Base-by-base conservation (phyloP, 2,888 invertebrate species). In the Drosophila pseudotakahashii region DNA sequence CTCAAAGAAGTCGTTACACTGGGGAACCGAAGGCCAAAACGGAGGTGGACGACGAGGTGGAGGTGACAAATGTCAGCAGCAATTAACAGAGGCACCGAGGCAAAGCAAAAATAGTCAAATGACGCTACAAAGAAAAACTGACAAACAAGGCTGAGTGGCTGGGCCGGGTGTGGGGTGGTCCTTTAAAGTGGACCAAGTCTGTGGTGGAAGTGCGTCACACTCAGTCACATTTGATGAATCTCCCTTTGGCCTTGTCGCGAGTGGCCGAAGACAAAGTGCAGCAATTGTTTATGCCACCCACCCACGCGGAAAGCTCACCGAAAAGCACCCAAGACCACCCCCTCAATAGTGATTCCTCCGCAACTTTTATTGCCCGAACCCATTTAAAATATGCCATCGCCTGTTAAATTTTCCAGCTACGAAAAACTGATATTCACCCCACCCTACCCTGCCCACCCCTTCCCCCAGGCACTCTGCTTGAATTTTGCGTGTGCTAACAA, bases 181-280 rank as follows among this genome's bases (percentile, higher is more conserved):
- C 47, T 7, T 32, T 34, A 45, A 36, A 72, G 71, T 34, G 54
- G 47, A n/a, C 19, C 48, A 39, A 52, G 44, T 37, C 68, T 67
- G 64, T 53, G 64, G 64, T 47, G 39, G 67, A 67, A 64, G 45
- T 48, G 62, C 71, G 51, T 50, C 62, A 58, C 50, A 36, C 44
- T 50, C 39, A 48, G 53, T 68, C 77, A 78, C 74, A 77, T 87
- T 87, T 81, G 88, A 87, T 87, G 81, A 59, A 87, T 84, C 78
- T 87, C 66, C 75, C 66, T 78, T 78, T 81, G 88, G 81, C 81
- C 81, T 87, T 87, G 85, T 87, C 85, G 85, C 84, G 84, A 84
- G 68, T 73, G 78, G 61, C 54, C 69, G 66, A 75, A 51, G 55
- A 55, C 48, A 55, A 44, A 72, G 52, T 57, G 64, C 74, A 73